phyloP scores from a whole-genome alignment of 2,888 invertebrate genomes.

The Miltochrista miniata region DNA sequence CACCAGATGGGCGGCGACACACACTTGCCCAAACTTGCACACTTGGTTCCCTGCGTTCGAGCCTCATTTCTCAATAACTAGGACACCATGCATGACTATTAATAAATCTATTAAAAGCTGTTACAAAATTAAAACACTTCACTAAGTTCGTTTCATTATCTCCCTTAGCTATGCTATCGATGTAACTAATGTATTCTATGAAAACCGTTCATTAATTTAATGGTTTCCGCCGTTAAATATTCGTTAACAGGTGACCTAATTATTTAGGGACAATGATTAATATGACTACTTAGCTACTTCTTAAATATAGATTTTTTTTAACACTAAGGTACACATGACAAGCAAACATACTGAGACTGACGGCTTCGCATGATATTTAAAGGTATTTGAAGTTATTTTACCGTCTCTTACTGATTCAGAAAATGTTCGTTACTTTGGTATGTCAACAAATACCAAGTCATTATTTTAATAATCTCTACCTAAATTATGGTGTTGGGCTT shows the following conservation, averaged over 20 bases:
- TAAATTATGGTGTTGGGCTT: too few relatives aligned
- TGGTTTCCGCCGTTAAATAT: not conserved
- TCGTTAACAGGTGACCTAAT: not conserved
- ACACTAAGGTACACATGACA: too few relatives aligned
- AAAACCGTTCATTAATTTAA: not conserved
- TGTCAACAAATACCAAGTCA: too few relatives aligned
- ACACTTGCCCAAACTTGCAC: not conserved
- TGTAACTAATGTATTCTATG: not conserved
- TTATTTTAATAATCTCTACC: too few relatives aligned
- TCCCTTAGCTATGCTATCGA: not conserved
- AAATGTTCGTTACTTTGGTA: too few relatives aligned
- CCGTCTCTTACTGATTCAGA: too few relatives aligned
- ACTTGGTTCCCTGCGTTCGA: not conserved
- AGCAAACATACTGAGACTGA: too few relatives aligned
- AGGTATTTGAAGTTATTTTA: too few relatives aligned
- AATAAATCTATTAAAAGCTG: too few relatives aligned
- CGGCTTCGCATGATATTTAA: too few relatives aligned
- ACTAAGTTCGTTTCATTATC: not conserved
- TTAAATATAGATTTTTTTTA: too few relatives aligned
- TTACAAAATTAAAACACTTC: not conserved
- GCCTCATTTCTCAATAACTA: not conserved
- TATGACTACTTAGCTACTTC: too few relatives aligned
- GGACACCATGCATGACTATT: not conserved
- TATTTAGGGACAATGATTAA: not conserved
- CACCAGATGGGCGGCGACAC: conserved; percentile 8